Base-by-base conservation (phyloP, 2,888 invertebrate species). In the Papilio elwesi region DNA sequence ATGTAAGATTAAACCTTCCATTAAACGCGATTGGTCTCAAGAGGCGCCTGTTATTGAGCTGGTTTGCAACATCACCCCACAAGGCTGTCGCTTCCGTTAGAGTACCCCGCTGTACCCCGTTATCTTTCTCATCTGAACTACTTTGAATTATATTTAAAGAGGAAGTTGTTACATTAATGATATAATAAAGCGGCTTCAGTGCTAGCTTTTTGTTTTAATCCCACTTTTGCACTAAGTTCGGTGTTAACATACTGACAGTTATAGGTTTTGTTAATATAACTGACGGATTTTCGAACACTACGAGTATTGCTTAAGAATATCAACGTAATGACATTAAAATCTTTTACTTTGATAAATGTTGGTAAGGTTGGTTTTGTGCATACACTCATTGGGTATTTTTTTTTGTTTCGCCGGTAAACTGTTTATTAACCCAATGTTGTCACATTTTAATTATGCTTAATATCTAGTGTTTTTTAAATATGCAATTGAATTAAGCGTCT, bases 71-170 rank as follows among this genome's bases (percentile, higher is more conserved):
- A 74, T 81, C 76, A 26, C 26, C 74, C 76, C 59, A 77, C 78
- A 80, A 80, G 78, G 79, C 74, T 80, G 75, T 66, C 76, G 78
- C 79, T 79, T 78, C 81, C 81, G 82, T 78, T 82, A 80, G 69
- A 79, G 81, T 83, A 85, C 86, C 84, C 84, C 79, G 80, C 71
- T 67, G 71, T 70, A 70, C 71, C 83, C 86, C 83, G 87, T 87
- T 87, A 87, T 79, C 76, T 74, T 77, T 74, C 75, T 71, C 66
- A 80, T 79, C 80, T 81, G 83, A 84, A 83, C 83, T 81, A 86
- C 80, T 84, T 83, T 75, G 69, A 71, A 78, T 80, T 83, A 82
- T 81, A 78, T 81, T 80, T 79, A 70, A 79, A 77, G 74, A 82
- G 79, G 80, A 82, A 83, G 80, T 80, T 80, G 77, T 78, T 77